Percentiles rank a stretch among this genome's conserved stretches.
Evolutionary conservation across 2,113 vertebrate species (phyloP).

Genomic region (Rallus limicola): DNA sequence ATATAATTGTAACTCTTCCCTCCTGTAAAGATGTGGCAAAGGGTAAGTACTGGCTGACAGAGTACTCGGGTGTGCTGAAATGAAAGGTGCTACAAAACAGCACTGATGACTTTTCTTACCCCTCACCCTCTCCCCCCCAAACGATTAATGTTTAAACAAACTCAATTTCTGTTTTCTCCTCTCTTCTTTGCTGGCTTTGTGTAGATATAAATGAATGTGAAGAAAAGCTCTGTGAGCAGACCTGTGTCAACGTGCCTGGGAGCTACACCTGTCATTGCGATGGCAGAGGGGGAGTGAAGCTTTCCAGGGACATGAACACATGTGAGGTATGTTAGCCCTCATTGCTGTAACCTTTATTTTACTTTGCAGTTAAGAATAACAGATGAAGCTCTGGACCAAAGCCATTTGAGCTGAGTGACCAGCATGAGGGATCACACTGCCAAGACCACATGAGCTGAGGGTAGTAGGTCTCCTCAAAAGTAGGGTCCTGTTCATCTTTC

Average conservation of each 20-base stretch:
- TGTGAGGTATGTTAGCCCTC: conserved; percentile 86
- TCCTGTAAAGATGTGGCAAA: background rate
- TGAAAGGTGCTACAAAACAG: background rate
- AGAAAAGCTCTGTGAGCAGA: conserved; percentile 84
- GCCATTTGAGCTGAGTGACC: background rate
- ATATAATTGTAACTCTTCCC: background rate
- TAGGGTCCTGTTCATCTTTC: background rate
- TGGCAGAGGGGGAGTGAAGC: conserved; percentile 89
- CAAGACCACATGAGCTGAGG: background rate
- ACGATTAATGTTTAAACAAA: background rate
- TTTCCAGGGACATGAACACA: conserved; percentile 84
- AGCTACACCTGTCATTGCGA: conserved; percentile 93
- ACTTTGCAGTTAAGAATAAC: background rate
- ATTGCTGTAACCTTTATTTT: background rate
- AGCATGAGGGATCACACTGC: background rate
- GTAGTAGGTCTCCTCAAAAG: background rate
- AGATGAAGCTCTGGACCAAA: background rate
- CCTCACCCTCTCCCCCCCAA: no score
- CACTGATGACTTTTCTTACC: background rate
- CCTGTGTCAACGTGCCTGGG: conserved; percentile 89
- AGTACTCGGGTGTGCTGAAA: background rate
- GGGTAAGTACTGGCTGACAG: background rate
- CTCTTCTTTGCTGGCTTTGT: background rate
- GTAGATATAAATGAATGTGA: conserved; percentile 93
- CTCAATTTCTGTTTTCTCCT: background rate